Base-by-base conservation (phyloP, 2,888 invertebrate genomes). In the Camponotus fellah region DNA sequence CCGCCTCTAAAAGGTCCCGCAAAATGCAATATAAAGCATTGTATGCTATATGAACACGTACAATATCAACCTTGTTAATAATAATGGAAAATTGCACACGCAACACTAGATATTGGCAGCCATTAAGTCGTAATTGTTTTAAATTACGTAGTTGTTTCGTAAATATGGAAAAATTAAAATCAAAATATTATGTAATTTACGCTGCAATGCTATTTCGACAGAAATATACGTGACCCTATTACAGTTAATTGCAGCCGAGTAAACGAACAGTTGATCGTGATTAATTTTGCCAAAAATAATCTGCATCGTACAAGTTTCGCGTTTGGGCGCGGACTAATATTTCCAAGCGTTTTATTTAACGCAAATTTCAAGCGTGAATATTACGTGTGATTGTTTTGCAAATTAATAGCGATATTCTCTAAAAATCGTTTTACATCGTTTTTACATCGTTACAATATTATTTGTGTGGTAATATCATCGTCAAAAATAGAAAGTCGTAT, bases 221-320 rank as follows among this genome's bases (percentile, higher is more conserved):
- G 21, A 69, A 79, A 62, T 37, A 53, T 34, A 60, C 12, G 60
- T 60, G 60, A 77, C 69, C 69, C 56, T 68, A 32, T 80, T 80
- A 72, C 58, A 37, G n/a, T 60, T 71, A 80, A 80, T 72, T 80
- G 46, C 72, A 46, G 12, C 21, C 34, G 17, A 32, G 40, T 37
- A 60, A 80, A 66, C 60, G n/a, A 46, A 60, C 60, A 69, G 58
- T 80, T 80, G 46, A 46, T 60, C 60, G 46, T 32, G 46, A 62
- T 80, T 80, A 80, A 80, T 72, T 60, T 37, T 60, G 72, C 58
- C 60, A 72, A 72, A 80, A 80, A 71, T 80, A 60, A 80, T 80
- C 58, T 46, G 12, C 56, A 21, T 34, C 60, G 37, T 71, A 72
- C 34, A 17, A 71, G 46, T 37, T 46, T 21, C 60, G 8, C 60